phyloP scores from a whole-genome alignment of 2,888 invertebrate genomes.

The Drosophila gaucha region DNA sequence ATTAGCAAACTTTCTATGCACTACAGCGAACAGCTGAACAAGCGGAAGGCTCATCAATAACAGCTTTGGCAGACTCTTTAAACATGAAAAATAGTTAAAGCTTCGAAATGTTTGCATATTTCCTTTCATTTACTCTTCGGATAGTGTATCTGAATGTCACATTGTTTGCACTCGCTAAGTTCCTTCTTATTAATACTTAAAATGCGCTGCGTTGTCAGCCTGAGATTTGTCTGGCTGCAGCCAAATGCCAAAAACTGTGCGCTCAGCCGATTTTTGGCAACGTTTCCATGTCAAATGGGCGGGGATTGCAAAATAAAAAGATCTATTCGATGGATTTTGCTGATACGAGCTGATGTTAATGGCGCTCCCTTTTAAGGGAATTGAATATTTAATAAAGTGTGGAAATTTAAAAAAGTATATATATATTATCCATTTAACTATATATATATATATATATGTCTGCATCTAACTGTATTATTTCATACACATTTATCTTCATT shows the following conservation, averaged over 20 bases:
- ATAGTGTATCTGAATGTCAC: conserved; percentile 22
- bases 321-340: not conserved
- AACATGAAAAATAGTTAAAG: not conserved
- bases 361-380: too few species aligned
- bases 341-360: not conserved
- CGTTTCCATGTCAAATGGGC: conserved; percentile 56
- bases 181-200: conserved; percentile 64
- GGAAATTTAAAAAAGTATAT: not conserved
- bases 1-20: conserved; percentile 63
- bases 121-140: too few species aligned
- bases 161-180: not conserved
- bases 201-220: conserved; percentile 67
- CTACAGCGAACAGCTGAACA: too few species aligned
- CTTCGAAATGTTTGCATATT: too few species aligned
- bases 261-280: conserved; percentile 54
- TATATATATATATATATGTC: too few species aligned
- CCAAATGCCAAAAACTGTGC: conserved; percentile 42
- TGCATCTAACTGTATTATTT: too few species aligned
- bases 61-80: not conserved
- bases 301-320: not conserved
- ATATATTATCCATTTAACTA: too few species aligned
- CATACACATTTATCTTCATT: too few species aligned
- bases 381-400: not conserved
- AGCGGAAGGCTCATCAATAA: not conserved
- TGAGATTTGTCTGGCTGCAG: conserved; percentile 62